phyloP scores from a whole-genome alignment of 2,113 vertebrate genomes.

The Vireo altiloquus region DNA sequence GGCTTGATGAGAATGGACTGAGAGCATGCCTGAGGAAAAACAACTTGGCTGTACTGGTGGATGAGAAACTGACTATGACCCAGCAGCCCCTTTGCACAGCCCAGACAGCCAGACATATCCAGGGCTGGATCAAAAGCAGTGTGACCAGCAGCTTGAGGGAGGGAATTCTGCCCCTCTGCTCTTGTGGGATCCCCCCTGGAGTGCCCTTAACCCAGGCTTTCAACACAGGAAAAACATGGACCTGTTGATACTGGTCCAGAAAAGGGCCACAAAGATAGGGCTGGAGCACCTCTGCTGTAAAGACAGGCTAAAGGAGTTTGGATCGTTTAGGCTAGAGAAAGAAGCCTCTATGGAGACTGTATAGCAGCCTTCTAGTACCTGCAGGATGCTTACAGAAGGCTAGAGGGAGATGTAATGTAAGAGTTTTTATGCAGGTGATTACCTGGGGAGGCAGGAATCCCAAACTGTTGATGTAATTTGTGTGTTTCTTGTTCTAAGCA shows the following conservation, averaged over 20 bases:
- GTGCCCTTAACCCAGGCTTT: background rate
- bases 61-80: background rate
- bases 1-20: background rate
- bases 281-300: background rate
- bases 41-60: too few species aligned
- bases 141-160: fast-evolving
- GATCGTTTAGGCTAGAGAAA: background rate
- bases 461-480: background rate
- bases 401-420: background rate
- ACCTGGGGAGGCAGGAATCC: background rate
- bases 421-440: background rate
- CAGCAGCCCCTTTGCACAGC: too few species aligned
- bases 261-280: background rate
- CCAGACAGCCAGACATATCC: background rate
- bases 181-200: background rate
- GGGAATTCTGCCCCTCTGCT: background rate
- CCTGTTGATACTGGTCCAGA: background rate
- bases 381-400: background rate
- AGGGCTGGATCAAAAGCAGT: background rate
- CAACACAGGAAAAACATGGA: background rate
- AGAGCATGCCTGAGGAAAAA: background rate
- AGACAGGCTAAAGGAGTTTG: background rate
- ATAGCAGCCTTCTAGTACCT: background rate
- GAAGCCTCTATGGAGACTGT: background rate
- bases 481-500: background rate